Conservation (phyloP, 2,888 invertebrate genomes). For the Drosophila kambysellisi region DNA sequence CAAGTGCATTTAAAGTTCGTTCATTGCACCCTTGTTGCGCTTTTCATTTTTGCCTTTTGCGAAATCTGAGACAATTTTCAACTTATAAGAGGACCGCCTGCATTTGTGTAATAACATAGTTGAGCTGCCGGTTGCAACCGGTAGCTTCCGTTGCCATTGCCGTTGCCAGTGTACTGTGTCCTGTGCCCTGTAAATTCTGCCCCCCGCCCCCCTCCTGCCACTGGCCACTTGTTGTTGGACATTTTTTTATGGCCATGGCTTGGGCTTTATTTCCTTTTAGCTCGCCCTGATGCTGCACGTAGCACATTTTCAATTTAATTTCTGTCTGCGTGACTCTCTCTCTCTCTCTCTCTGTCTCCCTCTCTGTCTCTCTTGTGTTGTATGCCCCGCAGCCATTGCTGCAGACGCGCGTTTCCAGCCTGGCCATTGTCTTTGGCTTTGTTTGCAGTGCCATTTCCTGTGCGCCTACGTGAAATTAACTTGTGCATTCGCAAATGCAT, state of each 20-base stretch:
- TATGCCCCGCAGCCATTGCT: constrained; percentile 24
- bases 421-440: constrained; percentile 73
- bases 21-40: constrained; percentile 1
- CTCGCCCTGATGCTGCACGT: constrained; percentile 51
- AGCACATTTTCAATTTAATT: constrained; percentile 77
- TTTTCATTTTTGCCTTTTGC: constrained; percentile 40
- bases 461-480: constrained; percentile 73
- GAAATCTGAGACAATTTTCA: constrained; percentile 76
- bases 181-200: not conserved
- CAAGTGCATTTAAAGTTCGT: constrained; percentile 14
- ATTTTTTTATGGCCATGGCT: constrained; percentile 44
- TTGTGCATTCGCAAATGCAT: constrained; percentile 42
- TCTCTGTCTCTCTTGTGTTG: constrained; percentile 7
- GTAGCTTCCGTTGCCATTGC: constrained; percentile 45
- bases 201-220: constrained; percentile 26
- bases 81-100: constrained; percentile 63
- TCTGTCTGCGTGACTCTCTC: constrained; percentile 64
- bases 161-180: constrained; percentile 16
- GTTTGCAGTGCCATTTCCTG: constrained; percentile 75
- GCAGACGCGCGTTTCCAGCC: constrained; percentile 47
- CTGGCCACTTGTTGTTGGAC: constrained; percentile 73
- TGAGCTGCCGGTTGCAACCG: constrained; percentile 60
- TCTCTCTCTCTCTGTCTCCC: constrained; percentile 24
- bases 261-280: constrained; percentile 73
- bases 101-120: constrained; percentile 73